These are phyloP conservation scores for Drosophila pseudoobscura DNA, from an alignment of 1,140 invertebrate genomes.

Conservation along the genomic window DNA sequence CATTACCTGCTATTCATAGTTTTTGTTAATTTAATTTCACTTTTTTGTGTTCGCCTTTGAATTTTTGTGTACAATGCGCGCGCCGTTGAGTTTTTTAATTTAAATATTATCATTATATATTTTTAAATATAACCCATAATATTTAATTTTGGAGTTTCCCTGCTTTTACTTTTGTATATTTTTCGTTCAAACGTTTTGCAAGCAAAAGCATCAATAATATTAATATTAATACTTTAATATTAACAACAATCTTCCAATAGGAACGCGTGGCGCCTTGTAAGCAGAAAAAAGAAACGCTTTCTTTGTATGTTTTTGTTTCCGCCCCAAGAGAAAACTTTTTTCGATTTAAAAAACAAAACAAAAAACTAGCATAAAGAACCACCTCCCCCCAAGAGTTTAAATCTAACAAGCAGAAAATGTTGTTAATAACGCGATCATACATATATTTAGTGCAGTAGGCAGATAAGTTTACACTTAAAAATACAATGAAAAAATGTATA, in stretches of 20 bases:
- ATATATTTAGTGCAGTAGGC: slow-evolving; percentile 60
- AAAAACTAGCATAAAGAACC: slow-evolving; percentile 11
- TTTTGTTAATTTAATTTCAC: slow-evolving; percentile 76
- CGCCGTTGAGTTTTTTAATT: slow-evolving; percentile 38
- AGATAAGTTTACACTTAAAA: slow-evolving; percentile 67
- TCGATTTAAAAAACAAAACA: slow-evolving; percentile 28
- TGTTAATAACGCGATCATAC: slow-evolving; percentile 58
- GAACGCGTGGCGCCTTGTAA: slow-evolving; percentile 60
- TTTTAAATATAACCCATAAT: too few relatives aligned
- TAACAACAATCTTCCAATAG: slow-evolving; percentile 62
- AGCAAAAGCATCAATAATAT: slow-evolving; percentile 36
- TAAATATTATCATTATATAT: slow-evolving; percentile 5
- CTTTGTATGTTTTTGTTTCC: slow-evolving; percentile 66
- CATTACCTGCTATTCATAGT: slow-evolving; percentile 70
- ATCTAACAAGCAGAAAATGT: too few relatives aligned
- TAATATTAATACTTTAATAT: slow-evolving; percentile 28
- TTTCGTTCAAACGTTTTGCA: slow-evolving; percentile 44
- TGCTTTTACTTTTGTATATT: slow-evolving; percentile 62
- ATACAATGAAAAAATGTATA: slow-evolving; percentile 64
- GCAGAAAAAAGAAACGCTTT: slow-evolving; percentile 22
- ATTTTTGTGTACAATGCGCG: slow-evolving; percentile 61
- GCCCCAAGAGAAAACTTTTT: slow-evolving; percentile 12
- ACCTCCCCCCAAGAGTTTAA: too few relatives aligned
- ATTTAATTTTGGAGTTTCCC: not conserved
- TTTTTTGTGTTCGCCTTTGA: slow-evolving; percentile 67